Base-by-base conservation (phyloP, 2,113 vertebrate genomes). In the Nanorana parkeri region DNA sequence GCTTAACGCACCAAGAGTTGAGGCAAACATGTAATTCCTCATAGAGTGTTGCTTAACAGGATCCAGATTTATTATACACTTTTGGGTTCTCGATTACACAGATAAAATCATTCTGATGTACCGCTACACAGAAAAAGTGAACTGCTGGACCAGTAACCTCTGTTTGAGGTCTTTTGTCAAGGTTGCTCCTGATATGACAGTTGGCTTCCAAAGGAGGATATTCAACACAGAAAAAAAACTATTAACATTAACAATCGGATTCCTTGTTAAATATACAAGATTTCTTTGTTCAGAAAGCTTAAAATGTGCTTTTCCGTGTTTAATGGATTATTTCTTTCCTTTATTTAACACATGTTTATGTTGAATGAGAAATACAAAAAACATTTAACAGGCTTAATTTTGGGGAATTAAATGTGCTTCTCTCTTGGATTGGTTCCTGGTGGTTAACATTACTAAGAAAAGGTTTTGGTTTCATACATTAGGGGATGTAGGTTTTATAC, bases 1-100 rank as follows among this genome's bases (percentile, higher is more conserved):
- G 80, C 80, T 66, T 83, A 83, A 83, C 76, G 80, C 80, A 83
- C 80, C 72, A 55, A 76, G 73, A 75, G 80, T 66, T 58, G 64
- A 76, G 28, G 63, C 65, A 21, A 76, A 72, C 52, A 75, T 82
- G 71, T 73, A 66, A 65, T 82, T 83, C 68, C 51, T 76, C 5
- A 28, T 60, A 60, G 56, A 76, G 72, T 76, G 80, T 68, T 83
- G 52, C 80, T 67, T 83, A 83, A 83, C 80, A 83, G 54, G 52
- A 83, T 83, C 80, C 80, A 83, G 80, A 83, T 83, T 75, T 66
- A 67, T 67, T 47, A 76, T 76, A 32, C 72, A 58, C 65, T 24
- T 26, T 79, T 51, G 56, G 29, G 67, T 61, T 80, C 76, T 68
- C 55, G 13, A 32, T 80, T 71, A 51, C 56, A 71, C 7, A 80